These are phyloP conservation scores for Peromyscus californicus DNA, from an alignment of 2,113 vertebrate species.

Conservation along the genomic window DNA sequence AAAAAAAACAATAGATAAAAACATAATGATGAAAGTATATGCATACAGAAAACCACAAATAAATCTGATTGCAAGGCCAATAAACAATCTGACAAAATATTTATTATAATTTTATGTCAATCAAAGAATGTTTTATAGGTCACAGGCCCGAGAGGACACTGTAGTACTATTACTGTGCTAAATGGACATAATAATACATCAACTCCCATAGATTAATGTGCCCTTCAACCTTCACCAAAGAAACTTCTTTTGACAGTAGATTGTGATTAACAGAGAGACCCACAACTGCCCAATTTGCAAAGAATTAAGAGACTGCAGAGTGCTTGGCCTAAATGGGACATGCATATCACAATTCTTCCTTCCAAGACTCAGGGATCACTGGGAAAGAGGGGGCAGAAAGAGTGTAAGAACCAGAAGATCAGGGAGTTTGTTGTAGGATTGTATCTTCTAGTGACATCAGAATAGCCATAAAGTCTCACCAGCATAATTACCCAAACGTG, in stretches of 20 bases:
- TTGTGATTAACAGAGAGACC: not conserved
- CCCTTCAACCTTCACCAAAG: not conserved
- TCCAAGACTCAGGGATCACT: not conserved
- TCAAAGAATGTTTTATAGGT: not conserved
- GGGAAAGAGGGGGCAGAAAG: not conserved
- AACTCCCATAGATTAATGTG: not conserved
- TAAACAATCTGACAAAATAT: not conserved
- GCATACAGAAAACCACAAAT: not conserved
- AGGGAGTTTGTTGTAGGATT: too few relatives aligned
- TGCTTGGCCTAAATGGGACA: not conserved
- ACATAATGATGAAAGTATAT: not conserved
- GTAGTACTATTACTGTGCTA: not conserved
- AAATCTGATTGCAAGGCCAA: slow-evolving; percentile 5
- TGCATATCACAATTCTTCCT: not conserved
- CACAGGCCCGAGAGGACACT: not conserved
- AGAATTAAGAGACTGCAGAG: not conserved
- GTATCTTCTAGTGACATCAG: not conserved
- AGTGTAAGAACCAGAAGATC: not conserved
- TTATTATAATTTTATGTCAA: not conserved
- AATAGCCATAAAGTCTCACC: not conserved
- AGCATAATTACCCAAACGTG: not conserved
- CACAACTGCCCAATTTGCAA: not conserved
- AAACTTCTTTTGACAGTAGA: not conserved
- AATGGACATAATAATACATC: not conserved
- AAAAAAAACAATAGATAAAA: slow-evolving; percentile 16